Base-by-base conservation (phyloP, 2,797 vertebrate species). In the Clarias pachynema region DNA sequence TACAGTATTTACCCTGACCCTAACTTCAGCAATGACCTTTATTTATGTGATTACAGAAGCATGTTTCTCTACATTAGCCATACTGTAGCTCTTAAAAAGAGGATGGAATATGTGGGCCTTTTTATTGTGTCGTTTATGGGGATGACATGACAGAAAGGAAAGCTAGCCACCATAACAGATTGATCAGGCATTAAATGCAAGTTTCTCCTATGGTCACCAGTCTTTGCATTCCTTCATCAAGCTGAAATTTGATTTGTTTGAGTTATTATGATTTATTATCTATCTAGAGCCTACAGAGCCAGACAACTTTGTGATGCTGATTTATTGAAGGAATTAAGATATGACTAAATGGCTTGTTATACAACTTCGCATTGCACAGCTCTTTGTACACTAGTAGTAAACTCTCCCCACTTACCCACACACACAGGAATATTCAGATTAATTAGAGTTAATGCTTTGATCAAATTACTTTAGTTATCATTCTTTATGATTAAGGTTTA, bases 191-290 rank as follows among this genome's bases (percentile, higher is more conserved):
- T 5, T 84, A n/a, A 57, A 49, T 69, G 34, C 62, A 40, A 20
- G 24, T 72, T 49, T 82, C 44, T 78, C 18, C 37, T 70, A 59
- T 26, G 59, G n/a, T 37, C n/a, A 53, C 26, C 60, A 82, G 44
- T 56, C 31, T 29, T 29, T 59, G 16, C 31, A 75, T 82, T 84
- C n/a, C 40, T 77, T 82, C 24, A 74, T 34, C 20, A 70, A 57
- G 26, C 40, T 59, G 60, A n/a, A 44, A 85, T 84, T 84, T 79
- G 37, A 77, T 57, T 24, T 34, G 75, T 60, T 82, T 49, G 16
- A 62, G 77, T 63, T 66, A 56, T n/a, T n/a, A 81, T 79, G n/a
- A 29, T 85, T 75, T 84, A 87, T 77, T 87, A 77, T 88, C 88
- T 85, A 83, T 81, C 12, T 63, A 85, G 66, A 78, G 60, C 82